Percentiles rank a stretch among this genome's conserved stretches.
Evolutionary conservation across 2,888 invertebrate species (phyloP).

Genomic region (Heliconius aoede): DNA sequence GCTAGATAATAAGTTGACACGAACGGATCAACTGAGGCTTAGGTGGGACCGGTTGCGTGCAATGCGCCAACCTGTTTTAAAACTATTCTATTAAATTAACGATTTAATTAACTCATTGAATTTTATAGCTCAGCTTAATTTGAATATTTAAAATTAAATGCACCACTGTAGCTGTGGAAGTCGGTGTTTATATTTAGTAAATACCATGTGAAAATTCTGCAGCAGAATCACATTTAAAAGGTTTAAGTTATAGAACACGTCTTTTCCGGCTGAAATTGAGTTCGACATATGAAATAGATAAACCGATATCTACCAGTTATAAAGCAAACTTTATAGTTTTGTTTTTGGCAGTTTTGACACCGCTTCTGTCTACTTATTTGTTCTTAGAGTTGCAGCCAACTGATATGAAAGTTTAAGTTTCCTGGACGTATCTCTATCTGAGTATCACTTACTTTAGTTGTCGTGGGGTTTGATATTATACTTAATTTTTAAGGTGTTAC

Average conservation of each 20-base stretch:
- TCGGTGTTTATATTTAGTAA: background rate
- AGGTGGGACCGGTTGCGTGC: constrained; percentile 27
- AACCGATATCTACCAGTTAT: constrained; percentile 79
- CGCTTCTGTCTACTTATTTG: constrained; percentile 82
- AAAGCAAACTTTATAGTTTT: constrained; percentile 84
- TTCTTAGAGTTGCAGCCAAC: constrained; percentile 77
- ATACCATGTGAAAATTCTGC: background rate
- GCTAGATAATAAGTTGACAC: constrained; percentile 36
- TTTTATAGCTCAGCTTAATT: constrained; percentile 45
- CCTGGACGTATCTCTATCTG: constrained; percentile 70
- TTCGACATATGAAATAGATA: constrained; percentile 81
- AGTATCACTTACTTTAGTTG: constrained; percentile 69
- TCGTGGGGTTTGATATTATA: constrained; percentile 66
- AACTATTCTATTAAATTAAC: constrained; percentile 52
- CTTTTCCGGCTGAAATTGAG: constrained; percentile 73
- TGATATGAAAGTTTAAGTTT: constrained; percentile 79
- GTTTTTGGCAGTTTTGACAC: constrained; percentile 84
- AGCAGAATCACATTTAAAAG: background rate
- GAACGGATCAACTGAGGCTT: constrained; percentile 26
- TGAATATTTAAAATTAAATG: constrained; percentile 43
- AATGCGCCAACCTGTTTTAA: constrained; percentile 29
- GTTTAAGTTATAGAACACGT: constrained; percentile 63
- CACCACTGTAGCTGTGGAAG: background rate
- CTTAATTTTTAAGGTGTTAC: constrained; percentile 45
- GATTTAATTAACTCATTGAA: constrained; percentile 47